phyloP scores from a whole-genome alignment of 2,888 invertebrate genomes.

The Chaitophorus viminalis region DNA sequence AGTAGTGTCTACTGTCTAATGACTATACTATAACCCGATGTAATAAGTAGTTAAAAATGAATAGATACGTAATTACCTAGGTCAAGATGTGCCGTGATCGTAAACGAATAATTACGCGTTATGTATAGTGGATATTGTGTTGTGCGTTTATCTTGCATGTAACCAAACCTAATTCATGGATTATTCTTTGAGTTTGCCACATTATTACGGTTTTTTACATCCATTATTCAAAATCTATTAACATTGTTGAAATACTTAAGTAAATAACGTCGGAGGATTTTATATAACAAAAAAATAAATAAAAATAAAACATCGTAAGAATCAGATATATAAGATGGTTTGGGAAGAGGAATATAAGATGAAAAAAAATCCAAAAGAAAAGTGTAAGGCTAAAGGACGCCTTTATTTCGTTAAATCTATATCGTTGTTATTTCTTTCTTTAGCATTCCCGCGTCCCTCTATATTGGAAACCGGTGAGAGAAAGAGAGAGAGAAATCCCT shows the following conservation, averaged over 20 bases:
- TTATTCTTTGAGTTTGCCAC: not conserved
- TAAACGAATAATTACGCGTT: no score
- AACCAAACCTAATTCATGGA: conserved; percentile 24
- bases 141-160: not conserved
- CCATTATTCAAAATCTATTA: conserved; percentile 52
- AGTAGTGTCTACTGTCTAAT: not conserved
- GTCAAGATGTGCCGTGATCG: no score
- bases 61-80: not conserved
- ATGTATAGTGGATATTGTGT: no score
- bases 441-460: not conserved
- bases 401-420: conserved; percentile 55
- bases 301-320: conserved; percentile 11
- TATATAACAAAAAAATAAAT: not conserved
- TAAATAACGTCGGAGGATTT: conserved; percentile 31
- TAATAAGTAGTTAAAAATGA: not conserved
- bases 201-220: conserved; percentile 26
- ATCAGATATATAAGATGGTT: conserved; percentile 16
- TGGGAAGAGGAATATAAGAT: not conserved
- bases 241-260: conserved; percentile 31
- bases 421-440: conserved; percentile 40
- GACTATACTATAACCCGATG: not conserved
- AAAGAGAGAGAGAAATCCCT: not conserved
- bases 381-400: conserved; percentile 42
- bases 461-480: not conserved
- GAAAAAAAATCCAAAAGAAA: conserved; percentile 34